Base-by-base conservation (phyloP, 2,113 vertebrate genomes). In the Cyrtonyx montezumae region DNA sequence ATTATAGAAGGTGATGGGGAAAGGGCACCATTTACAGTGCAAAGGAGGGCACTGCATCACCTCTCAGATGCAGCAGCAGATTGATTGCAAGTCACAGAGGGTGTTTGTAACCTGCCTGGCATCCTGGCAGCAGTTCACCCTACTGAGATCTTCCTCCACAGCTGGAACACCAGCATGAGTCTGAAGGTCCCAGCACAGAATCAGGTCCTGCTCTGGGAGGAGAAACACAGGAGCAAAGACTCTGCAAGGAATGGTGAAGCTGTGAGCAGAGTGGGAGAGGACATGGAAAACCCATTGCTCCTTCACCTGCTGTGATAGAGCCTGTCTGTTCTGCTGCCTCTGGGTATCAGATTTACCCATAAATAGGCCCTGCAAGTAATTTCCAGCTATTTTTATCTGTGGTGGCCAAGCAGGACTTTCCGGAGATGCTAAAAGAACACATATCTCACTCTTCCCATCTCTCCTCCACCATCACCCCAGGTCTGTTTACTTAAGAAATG, bases 11-110 rank as follows among this genome's bases (percentile, higher is more conserved):
- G 82, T 83, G 75, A 1, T 70, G 55, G 59, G 85, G 90, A 91
- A 70, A 94, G 93, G 93, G 87, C 96, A 85, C 85, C 63, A 89
- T 92, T 93, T 95, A 93, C 94, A 96, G 94, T 96, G 96, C 96
- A 96, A 94, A 95, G 90, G 68, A 94, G 90, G 96, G 88, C 82
- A 46, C 93, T 91, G 91, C 94, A 93, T 85, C 90, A 37, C 94
- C 91, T 95, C 90, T 91, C 11, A 0, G 84, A 81, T 88, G 90
- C 65, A 3, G 87, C 74, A 85, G 71, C 90, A 83, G 90, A 96
- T 91, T 94, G 77, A 95, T 96, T 90, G 95, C 79, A 73, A 96
- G 82, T 91, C 93, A 88, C 76, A 59, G 91, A 91, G 59, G 49
- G 76, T 71, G 32, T 90, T 80, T 95, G 94, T 82, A 93, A 95